phyloP scores from a whole-genome alignment of 2,113 vertebrate species.

The Boulengeromyrus knoepffleri region DNA sequence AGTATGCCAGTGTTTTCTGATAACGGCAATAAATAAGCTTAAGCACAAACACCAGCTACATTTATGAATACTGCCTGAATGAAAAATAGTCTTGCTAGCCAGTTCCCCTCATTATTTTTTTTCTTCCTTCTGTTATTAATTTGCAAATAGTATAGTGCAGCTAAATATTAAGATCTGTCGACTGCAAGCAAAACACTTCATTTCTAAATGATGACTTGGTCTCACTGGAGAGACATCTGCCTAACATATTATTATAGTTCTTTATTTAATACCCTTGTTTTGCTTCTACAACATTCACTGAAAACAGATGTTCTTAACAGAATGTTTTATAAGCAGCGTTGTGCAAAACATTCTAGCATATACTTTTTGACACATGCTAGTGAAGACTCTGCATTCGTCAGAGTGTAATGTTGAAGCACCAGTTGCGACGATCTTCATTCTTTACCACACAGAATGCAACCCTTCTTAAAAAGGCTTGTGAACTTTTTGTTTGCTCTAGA shows the following conservation, averaged over 20 bases:
- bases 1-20: background rate
- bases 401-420: background rate
- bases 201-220: background rate
- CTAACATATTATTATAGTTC: background rate
- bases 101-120: background rate
- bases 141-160: background rate
- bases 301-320: background rate
- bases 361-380: background rate
- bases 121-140: background rate
- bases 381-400: background rate
- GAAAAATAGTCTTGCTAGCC: background rate
- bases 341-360: background rate
- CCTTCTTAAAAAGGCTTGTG: background rate
- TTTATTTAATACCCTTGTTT: background rate
- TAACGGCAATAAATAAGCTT: background rate
- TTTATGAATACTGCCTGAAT: background rate
- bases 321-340: background rate
- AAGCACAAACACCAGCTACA: background rate
- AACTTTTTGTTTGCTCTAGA: background rate
- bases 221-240: background rate
- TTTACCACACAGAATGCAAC: background rate
- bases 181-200: background rate
- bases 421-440: background rate
- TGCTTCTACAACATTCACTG: background rate
- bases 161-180: background rate